A percentile compares a stretch with the other conserved stretches of the same genome.
phyloP scores from a whole-genome alignment of 2,797 vertebrate genomes.

The Onychomys torridus region DNA sequence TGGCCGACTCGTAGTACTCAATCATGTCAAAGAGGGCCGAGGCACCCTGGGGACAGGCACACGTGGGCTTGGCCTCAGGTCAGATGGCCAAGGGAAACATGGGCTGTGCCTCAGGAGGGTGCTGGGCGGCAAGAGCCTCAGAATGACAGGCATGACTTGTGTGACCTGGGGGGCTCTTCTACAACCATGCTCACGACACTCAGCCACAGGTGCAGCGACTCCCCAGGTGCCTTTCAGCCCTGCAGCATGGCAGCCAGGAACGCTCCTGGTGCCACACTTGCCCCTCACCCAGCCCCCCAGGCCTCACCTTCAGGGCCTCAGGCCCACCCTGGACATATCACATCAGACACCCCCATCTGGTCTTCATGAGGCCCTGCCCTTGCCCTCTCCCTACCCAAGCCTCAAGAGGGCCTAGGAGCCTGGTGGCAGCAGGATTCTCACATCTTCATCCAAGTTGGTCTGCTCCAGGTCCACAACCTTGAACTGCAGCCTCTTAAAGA shows the following conservation, averaged over 20 bases:
- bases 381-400: not conserved
- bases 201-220: too few relatives aligned
- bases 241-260: not conserved
- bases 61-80: not conserved
- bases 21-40: conserved; percentile 98
- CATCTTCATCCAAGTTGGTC: conserved; percentile 96
- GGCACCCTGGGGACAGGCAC: conserved; percentile 90
- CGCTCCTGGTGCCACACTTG: accelerated
- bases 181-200: not conserved
- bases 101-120: not conserved
- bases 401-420: not conserved
- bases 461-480: conserved; percentile 95
- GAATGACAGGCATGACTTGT: not conserved
- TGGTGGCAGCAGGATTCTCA: conserved; percentile 84
- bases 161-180: not conserved
- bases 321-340: not conserved
- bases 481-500: conserved; percentile 97
- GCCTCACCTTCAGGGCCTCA: not conserved
- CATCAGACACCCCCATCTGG: not conserved
- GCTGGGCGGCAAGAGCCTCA: not conserved
- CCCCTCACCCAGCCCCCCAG: not conserved
- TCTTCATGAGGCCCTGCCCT: not conserved
- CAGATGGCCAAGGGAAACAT: not conserved
- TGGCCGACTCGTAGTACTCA: conserved; percentile 97
- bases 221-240: not conserved